phyloP scores from a whole-genome alignment of 2,113 vertebrate genomes.

The Ciconia maguari region DNA sequence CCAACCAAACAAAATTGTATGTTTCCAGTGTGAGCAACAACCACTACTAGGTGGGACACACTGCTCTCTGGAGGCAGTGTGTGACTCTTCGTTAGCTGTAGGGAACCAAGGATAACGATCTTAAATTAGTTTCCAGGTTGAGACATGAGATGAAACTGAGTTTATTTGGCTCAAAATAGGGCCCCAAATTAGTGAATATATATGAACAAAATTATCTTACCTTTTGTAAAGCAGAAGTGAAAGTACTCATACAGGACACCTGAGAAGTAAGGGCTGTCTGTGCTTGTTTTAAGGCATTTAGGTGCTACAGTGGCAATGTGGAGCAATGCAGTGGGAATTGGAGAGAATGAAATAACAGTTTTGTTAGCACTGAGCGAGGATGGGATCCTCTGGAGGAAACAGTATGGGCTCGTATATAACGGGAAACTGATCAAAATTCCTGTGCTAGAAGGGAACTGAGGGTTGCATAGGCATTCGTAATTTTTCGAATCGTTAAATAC shows the following conservation, averaged over 20 bases:
- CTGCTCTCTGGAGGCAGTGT: not conserved
- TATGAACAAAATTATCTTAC: not conserved
- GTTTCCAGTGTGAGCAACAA: not conserved
- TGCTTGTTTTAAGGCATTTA: not conserved
- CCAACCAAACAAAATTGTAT: not conserved
- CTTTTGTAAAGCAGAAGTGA: not conserved
- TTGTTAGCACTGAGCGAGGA: not conserved
- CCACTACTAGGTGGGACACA: not conserved
- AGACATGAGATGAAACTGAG: not conserved
- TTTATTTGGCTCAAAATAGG: not conserved
- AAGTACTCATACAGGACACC: not conserved
- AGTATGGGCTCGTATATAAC: not conserved
- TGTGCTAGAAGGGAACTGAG: not conserved
- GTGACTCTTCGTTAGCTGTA: not conserved
- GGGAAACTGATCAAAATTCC: not conserved
- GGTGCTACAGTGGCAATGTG: not conserved
- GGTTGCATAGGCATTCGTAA: not conserved
- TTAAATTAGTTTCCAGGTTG: not conserved
- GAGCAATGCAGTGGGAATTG: not conserved
- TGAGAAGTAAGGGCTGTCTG: not conserved
- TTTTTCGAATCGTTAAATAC: not conserved
- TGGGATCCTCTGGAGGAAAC: not conserved
- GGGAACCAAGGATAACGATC: not conserved
- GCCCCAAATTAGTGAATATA: not conserved
- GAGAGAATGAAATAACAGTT: not conserved